Conservation (phyloP, 2,113 vertebrate species). For the Hippocampus mohnikei region DNA sequence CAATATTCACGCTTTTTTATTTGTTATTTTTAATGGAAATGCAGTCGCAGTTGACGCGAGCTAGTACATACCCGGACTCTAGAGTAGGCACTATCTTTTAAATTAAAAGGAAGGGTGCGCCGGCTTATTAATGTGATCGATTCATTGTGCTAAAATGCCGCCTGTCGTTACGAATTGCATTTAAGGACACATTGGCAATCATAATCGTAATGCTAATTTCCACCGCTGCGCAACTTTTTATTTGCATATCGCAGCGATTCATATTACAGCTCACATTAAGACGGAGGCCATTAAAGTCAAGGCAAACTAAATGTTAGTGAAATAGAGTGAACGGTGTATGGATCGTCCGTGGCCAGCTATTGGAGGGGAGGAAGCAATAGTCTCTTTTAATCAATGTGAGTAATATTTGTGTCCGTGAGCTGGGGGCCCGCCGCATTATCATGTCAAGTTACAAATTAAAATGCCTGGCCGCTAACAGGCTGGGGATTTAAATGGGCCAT, state of each 20-base stretch:
- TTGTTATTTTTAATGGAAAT: not conserved
- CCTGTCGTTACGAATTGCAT: conserved; percentile 9
- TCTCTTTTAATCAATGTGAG: conserved; percentile 73
- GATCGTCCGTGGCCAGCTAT: conserved; percentile 52
- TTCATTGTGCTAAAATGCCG: conserved; percentile 1
- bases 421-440: conserved; percentile 68
- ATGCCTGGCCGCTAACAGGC: conserved; percentile 68
- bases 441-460: conserved; percentile 79
- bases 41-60: conserved; percentile 6
- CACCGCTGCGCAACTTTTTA: conserved; percentile 21
- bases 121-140: not conserved
- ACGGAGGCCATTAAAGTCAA: conserved; percentile 37
- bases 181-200: conserved; percentile 6
- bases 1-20: not conserved
- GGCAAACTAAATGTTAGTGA: conserved; percentile 49
- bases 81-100: not conserved
- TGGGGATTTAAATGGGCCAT: conserved; percentile 69
- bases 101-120: not conserved
- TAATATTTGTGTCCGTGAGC: conserved; percentile 67
- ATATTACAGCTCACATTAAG: conserved; percentile 25
- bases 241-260: conserved; percentile 37
- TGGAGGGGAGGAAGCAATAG: conserved; percentile 41
- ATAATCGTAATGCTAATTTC: conserved; percentile 23
- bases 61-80: not conserved
- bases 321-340: conserved; percentile 52